These are phyloP conservation scores for Spatula clypeata DNA, from an alignment of 2,797 vertebrate species.

Conservation along the genomic window DNA sequence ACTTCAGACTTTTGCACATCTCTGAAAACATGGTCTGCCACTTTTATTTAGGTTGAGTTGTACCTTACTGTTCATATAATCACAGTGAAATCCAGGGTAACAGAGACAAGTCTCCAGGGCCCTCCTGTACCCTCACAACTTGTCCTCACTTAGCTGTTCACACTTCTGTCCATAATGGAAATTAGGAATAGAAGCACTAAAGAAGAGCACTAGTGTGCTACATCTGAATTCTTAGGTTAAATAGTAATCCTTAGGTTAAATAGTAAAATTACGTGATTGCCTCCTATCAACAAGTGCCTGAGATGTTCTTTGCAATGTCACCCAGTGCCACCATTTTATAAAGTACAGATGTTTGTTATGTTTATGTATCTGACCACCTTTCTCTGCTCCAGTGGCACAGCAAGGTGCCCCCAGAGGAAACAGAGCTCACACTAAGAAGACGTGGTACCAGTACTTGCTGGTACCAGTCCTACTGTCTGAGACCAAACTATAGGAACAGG, in stretches of 20 bases:
- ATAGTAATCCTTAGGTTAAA: not conserved
- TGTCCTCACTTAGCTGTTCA: not conserved
- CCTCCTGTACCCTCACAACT: not conserved
- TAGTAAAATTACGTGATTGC: not conserved
- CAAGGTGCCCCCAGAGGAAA: not conserved
- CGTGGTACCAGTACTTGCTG: not conserved
- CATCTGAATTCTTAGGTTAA: not conserved
- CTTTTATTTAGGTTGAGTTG: not conserved
- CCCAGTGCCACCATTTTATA: not conserved
- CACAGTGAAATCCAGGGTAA: not conserved
- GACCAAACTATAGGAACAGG: not conserved
- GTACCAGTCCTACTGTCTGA: not conserved
- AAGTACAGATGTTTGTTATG: not conserved
- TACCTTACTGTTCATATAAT: not conserved
- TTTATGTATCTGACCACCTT: rapidly evolving
- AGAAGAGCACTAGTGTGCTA: not conserved
- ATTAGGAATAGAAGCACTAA: not conserved
- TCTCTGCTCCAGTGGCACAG: not conserved
- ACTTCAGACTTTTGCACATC: not conserved
- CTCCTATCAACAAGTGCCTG: not conserved
- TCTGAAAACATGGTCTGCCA: not conserved
- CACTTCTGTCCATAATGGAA: not conserved
- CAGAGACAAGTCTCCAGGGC: not conserved
- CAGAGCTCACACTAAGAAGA: not conserved
- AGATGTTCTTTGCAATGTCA: not conserved